Conservation (phyloP, 2,888 invertebrate species). For the Congeria kusceri region DNA sequence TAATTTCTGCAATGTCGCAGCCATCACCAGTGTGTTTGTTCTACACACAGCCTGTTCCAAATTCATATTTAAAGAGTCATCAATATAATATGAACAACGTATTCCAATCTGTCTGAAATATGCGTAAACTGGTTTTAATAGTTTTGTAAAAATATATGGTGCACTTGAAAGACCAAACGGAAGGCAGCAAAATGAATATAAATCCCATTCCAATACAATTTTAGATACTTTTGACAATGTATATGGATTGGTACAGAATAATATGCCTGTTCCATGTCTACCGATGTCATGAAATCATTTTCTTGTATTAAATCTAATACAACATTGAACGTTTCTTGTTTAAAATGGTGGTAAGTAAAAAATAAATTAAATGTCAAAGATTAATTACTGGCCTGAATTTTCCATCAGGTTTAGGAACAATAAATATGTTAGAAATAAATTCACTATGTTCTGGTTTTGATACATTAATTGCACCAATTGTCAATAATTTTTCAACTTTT, state of each 20-base stretch:
- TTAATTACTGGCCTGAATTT: slow-evolving; percentile 18
- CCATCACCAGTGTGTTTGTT: background rate
- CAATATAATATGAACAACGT: slow-evolving; percentile 15
- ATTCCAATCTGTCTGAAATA: slow-evolving; percentile 4
- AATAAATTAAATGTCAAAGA: background rate
- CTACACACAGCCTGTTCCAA: background rate
- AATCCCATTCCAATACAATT: slow-evolving; percentile 11
- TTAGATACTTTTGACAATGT: slow-evolving; percentile 5
- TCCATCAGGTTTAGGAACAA: slow-evolving; percentile 8
- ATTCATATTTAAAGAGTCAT: slow-evolving; percentile 15
- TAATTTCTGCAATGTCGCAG: slow-evolving; percentile 5
- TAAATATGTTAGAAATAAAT: slow-evolving; percentile 13
- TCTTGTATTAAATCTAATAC: too few relatives aligned
- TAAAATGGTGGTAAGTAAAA: too few relatives aligned
- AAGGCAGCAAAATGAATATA: too few relatives aligned
- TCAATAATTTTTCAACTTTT: background rate
- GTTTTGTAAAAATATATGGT: slow-evolving; percentile 5
- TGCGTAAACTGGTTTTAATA: slow-evolving; percentile 6
- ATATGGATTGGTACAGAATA: slow-evolving; percentile 5
- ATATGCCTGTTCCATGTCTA: background rate
- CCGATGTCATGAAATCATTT: too few relatives aligned
- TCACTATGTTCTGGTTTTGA: background rate
- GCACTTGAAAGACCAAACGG: background rate
- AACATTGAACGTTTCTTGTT: too few relatives aligned
- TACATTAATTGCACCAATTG: background rate